Percentiles rank a stretch among this genome's conserved stretches.
These are phyloP conservation scores for Aphaenogaster ashmeadi DNA, from an alignment of 1,140 invertebrate species.

Conservation along the genomic window DNA sequence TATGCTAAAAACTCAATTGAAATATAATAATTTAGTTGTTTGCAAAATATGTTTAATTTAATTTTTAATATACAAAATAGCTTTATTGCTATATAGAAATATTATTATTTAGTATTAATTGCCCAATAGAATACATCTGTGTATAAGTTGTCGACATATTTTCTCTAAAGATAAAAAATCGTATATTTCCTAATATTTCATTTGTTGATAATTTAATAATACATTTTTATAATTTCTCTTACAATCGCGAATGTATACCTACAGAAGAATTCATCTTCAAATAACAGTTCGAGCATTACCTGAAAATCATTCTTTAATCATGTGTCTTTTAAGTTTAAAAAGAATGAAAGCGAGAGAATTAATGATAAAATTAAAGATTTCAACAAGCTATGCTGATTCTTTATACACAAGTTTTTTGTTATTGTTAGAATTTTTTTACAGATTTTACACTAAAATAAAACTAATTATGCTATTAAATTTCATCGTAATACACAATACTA, in stretches of 20 bases:
- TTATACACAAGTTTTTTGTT: not conserved
- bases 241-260: not conserved
- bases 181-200: slow-evolving; percentile 37
- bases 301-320: not conserved
- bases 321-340: not conserved
- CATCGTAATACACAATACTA: not conserved
- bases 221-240: not conserved
- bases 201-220: slow-evolving; percentile 33
- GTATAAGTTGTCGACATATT: not conserved
- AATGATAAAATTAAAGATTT: not conserved
- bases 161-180: not conserved
- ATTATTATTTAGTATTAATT: not conserved
- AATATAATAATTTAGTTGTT: not conserved
- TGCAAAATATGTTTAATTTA: not conserved
- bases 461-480: not conserved
- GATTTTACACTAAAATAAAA: not conserved
- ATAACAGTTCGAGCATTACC: not conserved
- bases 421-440: not conserved
- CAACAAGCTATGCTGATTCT: not conserved
- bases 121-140: slow-evolving; percentile 2
- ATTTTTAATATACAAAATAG: not conserved
- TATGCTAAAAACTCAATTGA: not conserved
- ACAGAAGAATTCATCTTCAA: not conserved
- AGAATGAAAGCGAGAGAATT: not conserved
- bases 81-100: not conserved